phyloP scores from a whole-genome alignment of 2,797 vertebrate species.

The Acipenser transmontanus region DNA sequence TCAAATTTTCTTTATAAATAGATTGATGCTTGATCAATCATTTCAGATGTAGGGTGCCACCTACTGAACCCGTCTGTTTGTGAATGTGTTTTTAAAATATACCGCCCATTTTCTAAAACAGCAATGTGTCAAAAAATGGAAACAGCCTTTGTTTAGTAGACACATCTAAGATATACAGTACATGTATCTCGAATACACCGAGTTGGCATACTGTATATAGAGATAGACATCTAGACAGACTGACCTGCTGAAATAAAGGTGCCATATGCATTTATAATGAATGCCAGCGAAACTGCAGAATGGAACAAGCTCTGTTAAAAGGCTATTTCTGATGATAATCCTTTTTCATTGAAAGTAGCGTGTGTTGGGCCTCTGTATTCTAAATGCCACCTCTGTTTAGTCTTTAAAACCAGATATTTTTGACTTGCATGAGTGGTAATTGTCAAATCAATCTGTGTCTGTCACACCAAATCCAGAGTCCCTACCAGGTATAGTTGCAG shows the following conservation, averaged over 20 bases:
- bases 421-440: too few relatives aligned
- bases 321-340: too few relatives aligned
- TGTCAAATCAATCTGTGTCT: too few relatives aligned
- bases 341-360: too few relatives aligned
- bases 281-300: not conserved
- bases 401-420: too few relatives aligned
- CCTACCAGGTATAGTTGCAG: too few relatives aligned
- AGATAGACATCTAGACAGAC: not conserved
- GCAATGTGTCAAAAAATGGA: slow-evolving; percentile 2
- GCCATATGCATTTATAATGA: not conserved
- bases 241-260: not conserved
- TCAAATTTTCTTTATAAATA: not conserved
- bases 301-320: not conserved
- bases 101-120: not conserved
- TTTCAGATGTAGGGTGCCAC: not conserved
- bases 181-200: not conserved
- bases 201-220: too few relatives aligned
- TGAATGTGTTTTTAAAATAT: not conserved
- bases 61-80: not conserved
- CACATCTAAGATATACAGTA: not conserved
- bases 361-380: too few relatives aligned
- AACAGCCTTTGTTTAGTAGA: not conserved
- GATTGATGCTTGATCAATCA: not conserved
- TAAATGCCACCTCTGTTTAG: too few relatives aligned
- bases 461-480: too few relatives aligned